These are phyloP conservation scores for Calidris pugnax DNA, from an alignment of 2,113 vertebrate species.

Conservation along the genomic window DNA sequence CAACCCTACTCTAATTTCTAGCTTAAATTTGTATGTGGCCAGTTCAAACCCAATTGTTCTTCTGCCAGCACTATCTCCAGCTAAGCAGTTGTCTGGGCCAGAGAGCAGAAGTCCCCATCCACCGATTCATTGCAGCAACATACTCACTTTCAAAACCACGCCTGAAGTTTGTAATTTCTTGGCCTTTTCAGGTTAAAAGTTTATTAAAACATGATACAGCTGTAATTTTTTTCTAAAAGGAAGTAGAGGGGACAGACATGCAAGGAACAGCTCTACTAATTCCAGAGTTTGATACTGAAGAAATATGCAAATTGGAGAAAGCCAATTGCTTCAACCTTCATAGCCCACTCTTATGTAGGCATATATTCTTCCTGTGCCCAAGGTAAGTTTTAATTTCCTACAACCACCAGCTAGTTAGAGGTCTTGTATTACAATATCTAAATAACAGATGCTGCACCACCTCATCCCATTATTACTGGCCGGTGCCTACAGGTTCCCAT, in stretches of 20 bases:
- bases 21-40: neutral
- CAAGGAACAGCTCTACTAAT: neutral
- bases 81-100: neutral
- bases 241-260: neutral
- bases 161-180: neutral
- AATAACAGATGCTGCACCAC: neutral
- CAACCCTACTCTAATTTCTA: neutral
- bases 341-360: neutral
- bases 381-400: neutral
- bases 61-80: neutral
- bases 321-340: neutral
- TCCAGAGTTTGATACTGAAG: neutral
- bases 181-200: neutral
- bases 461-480: conserved; percentile 7
- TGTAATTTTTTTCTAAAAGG: neutral
- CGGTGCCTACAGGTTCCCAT: neutral
- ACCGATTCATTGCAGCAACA: neutral
- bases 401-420: neutral
- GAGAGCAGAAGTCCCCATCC: neutral
- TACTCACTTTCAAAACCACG: neutral
- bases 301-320: neutral
- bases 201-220: neutral
- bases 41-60: neutral
- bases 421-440: neutral
- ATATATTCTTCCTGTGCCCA: neutral